Percentiles rank a stretch among this genome's conserved stretches.
Conservation (phyloP, 2,113 vertebrate species). For the Sarotherodon lohbergeri region DNA sequence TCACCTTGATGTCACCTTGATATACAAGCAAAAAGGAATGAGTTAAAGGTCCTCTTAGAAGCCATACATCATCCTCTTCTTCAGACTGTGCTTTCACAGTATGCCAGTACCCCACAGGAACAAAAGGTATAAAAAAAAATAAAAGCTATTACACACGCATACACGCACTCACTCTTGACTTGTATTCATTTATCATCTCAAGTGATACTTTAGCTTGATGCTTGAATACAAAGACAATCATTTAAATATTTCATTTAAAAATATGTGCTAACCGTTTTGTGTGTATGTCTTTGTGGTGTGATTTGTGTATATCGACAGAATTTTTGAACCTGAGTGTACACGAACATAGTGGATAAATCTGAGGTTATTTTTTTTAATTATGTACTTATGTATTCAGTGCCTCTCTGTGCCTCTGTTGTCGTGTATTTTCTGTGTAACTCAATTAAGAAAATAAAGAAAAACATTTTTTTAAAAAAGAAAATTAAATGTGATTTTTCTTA, state of each 20-base stretch:
- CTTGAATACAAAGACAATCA: not conserved
- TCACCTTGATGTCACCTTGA: not conserved
- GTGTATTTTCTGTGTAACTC: not conserved
- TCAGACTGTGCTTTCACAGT: not conserved
- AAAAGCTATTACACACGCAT: not conserved
- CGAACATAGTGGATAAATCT: not conserved
- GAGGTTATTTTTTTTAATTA: not conserved
- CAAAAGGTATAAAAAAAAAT: not conserved
- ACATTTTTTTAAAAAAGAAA: fast-evolving
- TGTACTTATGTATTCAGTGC: not conserved
- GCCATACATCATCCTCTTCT: not conserved
- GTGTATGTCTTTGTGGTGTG: not conserved
- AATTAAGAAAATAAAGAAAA: not conserved
- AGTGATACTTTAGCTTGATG: not conserved
- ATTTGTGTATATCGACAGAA: not conserved
- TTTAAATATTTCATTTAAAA: not conserved
- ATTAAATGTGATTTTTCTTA: not conserved
- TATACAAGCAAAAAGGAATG: not conserved
- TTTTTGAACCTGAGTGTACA: too few species aligned
- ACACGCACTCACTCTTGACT: too few species aligned
- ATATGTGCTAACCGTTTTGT: not conserved
- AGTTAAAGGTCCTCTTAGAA: not conserved
- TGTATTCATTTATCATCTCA: too few species aligned
- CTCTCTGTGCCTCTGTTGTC: not conserved
- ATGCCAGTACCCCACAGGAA: not conserved